phyloP scores from a whole-genome alignment of 2,888 invertebrate genomes.

The Crocallis elinguaria region DNA sequence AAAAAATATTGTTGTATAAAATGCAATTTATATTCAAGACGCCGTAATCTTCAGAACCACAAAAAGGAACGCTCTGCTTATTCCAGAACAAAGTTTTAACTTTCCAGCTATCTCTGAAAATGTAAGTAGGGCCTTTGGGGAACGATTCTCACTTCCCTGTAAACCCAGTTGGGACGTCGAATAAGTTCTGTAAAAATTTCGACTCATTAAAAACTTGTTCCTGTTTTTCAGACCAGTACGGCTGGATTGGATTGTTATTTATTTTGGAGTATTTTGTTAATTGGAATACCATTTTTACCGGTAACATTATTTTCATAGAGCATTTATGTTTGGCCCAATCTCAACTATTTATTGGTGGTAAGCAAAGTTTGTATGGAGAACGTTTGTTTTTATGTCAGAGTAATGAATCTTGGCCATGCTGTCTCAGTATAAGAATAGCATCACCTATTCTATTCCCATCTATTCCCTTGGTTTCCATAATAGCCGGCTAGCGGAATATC shows the following conservation, averaged over 20 bases:
- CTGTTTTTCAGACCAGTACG: slow-evolving; percentile 33
- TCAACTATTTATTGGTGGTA: no score
- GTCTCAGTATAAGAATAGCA: no score
- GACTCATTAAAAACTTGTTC: slow-evolving; percentile 41
- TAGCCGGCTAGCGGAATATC: no score
- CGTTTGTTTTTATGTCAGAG: no score
- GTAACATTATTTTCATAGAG: no score
- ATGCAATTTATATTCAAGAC: not conserved
- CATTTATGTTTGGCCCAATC: no score
- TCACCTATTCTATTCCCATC: no score
- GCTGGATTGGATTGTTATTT: slow-evolving; percentile 40
- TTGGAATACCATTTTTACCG: slow-evolving; percentile 27
- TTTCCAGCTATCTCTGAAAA: slow-evolving; percentile 3
- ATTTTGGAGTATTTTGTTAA: slow-evolving; percentile 37
- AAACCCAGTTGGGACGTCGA: slow-evolving; percentile 2
- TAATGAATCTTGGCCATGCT: no score
- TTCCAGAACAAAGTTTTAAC: slow-evolving; percentile 1
- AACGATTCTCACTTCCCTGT: slow-evolving; percentile 2
- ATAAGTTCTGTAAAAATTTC: slow-evolving; percentile 30
- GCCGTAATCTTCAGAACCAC: not conserved
- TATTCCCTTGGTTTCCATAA: no score
- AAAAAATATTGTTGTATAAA: not conserved
- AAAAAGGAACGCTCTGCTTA: slow-evolving; percentile 4
- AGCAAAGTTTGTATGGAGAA: no score
- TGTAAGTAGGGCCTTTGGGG: slow-evolving; percentile 8